Evolutionary conservation across 2,113 vertebrate genomes (phyloP), one percentile per base, ranked within the genome.

Genomic region (Gasterosteus aculeatus): DNA sequence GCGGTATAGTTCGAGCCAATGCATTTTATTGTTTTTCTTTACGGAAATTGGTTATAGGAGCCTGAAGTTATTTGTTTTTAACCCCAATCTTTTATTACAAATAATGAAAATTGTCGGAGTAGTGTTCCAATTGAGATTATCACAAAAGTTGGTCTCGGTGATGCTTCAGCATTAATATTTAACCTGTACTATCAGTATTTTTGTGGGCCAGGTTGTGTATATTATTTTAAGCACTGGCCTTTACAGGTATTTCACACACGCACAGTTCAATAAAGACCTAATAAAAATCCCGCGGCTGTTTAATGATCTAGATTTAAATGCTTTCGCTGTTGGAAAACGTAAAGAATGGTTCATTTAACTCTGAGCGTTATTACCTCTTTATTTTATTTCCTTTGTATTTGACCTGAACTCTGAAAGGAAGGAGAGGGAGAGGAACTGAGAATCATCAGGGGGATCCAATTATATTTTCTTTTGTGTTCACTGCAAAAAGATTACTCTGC

Each of bases 371-470:
- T 86, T 80, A 73, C 33, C 29, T 84, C 74, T 84, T 91, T 86
- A 85, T 80, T 90, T 65, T 85, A 67, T 87, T 92, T 85, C 83
- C 85, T 87, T 85, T 90, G 74, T 87, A 59, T 81, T 87, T 85
- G 85, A 86, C 80, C 88, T 88, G 70, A 75, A 77, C 76, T 84
- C 84, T 67, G 57, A 70, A 63, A 80, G 81, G 84, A 87, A 79
- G 66, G 63, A 59, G 63, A 53, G 59, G n/a, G 70, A 49, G 51
- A 79, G 81, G 76, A 88, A 73, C 10, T 53, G 65, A 47, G 71
- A 82, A 80, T 79, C 82, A 85, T 87, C 61, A 53, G 63, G 51
- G 82, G 76, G 82, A 82, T 71, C 69, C 69, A 80, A 74, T 87
- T 88, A 82, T 84, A 71, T 85, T 87, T 83, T 31, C 57, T 66